Evolutionary conservation across 1,140 invertebrate species (phyloP).

Genomic region (Trinorchestia longiramus): DNA sequence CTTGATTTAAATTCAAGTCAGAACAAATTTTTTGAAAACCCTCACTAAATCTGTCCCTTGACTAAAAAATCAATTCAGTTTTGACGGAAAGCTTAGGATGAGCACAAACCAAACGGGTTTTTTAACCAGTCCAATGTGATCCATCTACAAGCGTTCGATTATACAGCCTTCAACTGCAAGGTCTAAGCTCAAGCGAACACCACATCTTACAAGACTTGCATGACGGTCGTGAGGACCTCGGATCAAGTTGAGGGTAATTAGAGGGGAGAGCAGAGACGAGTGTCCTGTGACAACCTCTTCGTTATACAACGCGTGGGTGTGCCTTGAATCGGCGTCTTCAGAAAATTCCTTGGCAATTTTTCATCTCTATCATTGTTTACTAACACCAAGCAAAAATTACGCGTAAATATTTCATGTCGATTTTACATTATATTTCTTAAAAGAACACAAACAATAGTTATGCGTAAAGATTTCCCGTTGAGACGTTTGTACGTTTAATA

Average conservation of each 20-base stretch:
- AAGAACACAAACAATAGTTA: too few species aligned
- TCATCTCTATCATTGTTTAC: too few species aligned
- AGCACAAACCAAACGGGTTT: neutral
- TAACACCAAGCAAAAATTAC: too few species aligned
- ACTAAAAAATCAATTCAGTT: neutral
- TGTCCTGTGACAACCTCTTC: neutral
- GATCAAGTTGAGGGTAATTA: neutral
- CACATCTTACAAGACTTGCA: neutral
- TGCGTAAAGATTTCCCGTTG: too few species aligned
- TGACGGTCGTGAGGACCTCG: neutral
- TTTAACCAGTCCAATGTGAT: neutral
- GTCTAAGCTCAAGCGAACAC: neutral
- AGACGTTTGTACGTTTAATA: too few species aligned
- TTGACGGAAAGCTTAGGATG: neutral
- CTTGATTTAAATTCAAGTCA: neutral
- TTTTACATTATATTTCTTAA: too few species aligned
- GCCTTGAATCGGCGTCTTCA: too few species aligned
- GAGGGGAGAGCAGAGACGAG: neutral
- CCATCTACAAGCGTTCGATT: neutral
- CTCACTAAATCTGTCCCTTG: neutral
- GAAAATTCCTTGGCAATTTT: too few species aligned
- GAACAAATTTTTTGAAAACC: neutral
- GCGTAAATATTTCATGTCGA: too few species aligned
- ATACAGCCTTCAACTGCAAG: neutral
- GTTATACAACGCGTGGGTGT: neutral